Conservation (phyloP, 2,888 invertebrate species). For the Cistogaster globosa region DNA sequence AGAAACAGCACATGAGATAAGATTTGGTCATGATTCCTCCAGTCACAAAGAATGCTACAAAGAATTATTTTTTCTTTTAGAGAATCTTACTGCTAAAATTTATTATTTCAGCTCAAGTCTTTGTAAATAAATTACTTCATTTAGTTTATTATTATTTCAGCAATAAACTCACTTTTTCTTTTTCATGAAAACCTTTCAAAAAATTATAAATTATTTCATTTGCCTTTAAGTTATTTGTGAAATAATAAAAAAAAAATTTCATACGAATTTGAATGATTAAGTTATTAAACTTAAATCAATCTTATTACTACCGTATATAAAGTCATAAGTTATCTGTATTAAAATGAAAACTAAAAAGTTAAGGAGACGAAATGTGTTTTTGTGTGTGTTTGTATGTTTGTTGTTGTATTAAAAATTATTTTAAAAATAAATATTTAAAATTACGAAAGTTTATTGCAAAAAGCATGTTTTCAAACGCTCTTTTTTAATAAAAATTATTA, state of each 20-base stretch:
- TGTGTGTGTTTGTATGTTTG: too few species aligned
- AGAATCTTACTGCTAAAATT: too few species aligned
- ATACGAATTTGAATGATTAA: slow-evolving; percentile 20
- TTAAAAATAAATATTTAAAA: too few species aligned
- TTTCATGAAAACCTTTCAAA: slow-evolving; percentile 26
- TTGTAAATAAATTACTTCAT: background rate
- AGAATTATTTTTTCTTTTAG: too few species aligned
- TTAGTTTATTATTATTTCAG: background rate
- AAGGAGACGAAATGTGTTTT: background rate
- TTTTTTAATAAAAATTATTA: too few species aligned
- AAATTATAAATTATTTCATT: slow-evolving; percentile 20
- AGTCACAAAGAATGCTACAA: too few species aligned
- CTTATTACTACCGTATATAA: slow-evolving; percentile 45
- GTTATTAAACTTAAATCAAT: slow-evolving; percentile 40
- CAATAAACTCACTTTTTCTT: background rate
- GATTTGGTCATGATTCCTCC: too few species aligned
- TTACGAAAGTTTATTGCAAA: too few species aligned
- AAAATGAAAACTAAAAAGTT: slow-evolving; percentile 15
- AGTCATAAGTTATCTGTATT: slow-evolving; percentile 38
- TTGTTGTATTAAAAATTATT: background rate
- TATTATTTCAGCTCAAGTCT: background rate
- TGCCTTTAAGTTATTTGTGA: slow-evolving; percentile 19
- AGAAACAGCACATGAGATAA: too few species aligned
- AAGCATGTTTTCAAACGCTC: too few species aligned
- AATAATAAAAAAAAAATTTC: slow-evolving; percentile 10